phyloP scores from a whole-genome alignment of 2,888 invertebrate genomes.

The Pyrrhosoma nymphula region DNA sequence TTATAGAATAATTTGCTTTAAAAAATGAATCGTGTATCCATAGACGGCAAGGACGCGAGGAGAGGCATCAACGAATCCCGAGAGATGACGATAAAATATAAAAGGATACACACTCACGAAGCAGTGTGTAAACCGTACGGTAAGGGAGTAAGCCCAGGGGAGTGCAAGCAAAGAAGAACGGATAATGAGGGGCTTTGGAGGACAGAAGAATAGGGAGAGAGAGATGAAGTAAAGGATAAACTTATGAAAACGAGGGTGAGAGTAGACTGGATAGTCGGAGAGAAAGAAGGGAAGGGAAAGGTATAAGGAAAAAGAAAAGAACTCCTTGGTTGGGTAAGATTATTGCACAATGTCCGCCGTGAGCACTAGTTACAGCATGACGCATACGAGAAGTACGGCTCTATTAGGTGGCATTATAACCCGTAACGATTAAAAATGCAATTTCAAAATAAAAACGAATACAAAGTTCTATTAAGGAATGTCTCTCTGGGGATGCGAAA shows the following conservation, averaged over 20 bases:
- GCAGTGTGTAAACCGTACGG: background rate
- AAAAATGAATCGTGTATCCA: background rate
- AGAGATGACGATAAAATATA: background rate
- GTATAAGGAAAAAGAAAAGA: background rate
- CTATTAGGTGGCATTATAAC: no score
- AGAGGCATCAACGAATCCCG: background rate
- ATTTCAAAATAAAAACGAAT: no score
- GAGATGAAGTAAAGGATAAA: background rate
- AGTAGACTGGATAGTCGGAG: background rate
- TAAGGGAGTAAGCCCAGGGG: background rate
- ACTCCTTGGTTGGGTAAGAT: no score
- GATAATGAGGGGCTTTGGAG: slow-evolving; percentile 2
- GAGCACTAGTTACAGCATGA: no score
- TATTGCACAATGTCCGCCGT: no score
- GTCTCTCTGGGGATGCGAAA: no score
- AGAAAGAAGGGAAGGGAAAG: background rate
- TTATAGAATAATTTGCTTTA: background rate
- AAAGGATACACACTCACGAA: background rate
- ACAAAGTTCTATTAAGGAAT: no score
- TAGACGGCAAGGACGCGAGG: background rate
- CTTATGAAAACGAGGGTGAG: background rate
- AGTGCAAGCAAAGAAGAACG: background rate
- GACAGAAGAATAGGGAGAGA: background rate
- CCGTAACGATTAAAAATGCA: no score
- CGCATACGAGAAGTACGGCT: no score